phyloP scores from a whole-genome alignment of 53 echinoderm and acorn worm species.

The Glandiceps talaboti region DNA sequence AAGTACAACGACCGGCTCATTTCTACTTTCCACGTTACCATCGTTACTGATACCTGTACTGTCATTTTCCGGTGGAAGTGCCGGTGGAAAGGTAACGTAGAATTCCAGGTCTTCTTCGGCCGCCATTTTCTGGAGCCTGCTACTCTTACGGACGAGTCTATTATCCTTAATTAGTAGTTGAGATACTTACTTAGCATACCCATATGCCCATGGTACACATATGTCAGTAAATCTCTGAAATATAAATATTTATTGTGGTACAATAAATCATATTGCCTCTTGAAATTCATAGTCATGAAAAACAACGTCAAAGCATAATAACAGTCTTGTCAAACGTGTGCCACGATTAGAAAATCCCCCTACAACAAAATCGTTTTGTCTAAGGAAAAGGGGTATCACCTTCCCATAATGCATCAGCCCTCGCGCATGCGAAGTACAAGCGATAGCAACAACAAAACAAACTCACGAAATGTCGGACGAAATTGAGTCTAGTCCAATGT shows the following conservation, averaged over 20 bases:
- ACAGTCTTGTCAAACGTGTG: too few relatives aligned
- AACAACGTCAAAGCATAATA: too few relatives aligned
- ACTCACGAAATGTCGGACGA: too few relatives aligned
- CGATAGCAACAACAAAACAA: neutral
- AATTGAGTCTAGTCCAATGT: too few relatives aligned
- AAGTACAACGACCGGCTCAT: slow-evolving; percentile 70
- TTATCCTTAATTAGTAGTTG: neutral
- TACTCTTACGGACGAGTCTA: neutral
- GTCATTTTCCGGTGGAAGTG: slow-evolving; percentile 26
- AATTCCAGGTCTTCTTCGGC: slow-evolving; percentile 53
- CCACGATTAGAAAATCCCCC: neutral
- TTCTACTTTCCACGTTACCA: neutral
- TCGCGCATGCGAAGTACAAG: neutral
- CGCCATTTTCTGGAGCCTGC: neutral
- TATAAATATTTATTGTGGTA: too few relatives aligned
- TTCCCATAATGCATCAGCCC: neutral
- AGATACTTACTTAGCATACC: neutral
- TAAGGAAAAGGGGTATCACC: neutral
- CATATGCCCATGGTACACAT: too few relatives aligned
- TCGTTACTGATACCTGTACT: slow-evolving; percentile 11
- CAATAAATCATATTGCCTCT: too few relatives aligned
- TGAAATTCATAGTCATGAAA: too few relatives aligned
- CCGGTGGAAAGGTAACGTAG: slow-evolving; percentile 90
- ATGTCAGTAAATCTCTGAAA: too few relatives aligned
- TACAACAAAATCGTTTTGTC: neutral